Evolutionary conservation across 2,797 vertebrate species (phyloP).

Genomic region (Karalla daura): DNA sequence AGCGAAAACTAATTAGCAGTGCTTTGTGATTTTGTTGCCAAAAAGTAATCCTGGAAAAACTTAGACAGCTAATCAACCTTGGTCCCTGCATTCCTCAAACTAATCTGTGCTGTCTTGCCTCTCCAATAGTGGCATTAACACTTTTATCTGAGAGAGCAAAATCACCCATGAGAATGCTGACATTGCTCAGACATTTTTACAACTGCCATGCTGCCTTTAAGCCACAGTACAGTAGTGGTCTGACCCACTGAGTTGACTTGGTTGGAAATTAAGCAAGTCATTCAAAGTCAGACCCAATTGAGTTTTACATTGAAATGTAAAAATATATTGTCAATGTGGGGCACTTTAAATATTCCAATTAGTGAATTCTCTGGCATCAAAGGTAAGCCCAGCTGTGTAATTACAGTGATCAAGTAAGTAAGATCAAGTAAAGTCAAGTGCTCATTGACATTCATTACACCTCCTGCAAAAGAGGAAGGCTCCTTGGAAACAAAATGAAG

Average conservation of each 20-base stretch:
- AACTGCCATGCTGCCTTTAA: conserved; percentile 18
- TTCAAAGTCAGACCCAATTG: conserved; percentile 14
- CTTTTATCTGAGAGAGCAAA: conserved; percentile 35
- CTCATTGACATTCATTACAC: conserved; percentile 41
- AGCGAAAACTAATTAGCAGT: neutral
- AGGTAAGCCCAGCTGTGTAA: conserved; percentile 33
- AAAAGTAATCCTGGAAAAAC: conserved; percentile 14
- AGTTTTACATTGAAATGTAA: neutral
- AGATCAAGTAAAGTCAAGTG: conserved; percentile 37
- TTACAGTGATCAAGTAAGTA: conserved; percentile 37
- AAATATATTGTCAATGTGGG: neutral
- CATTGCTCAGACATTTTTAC: conserved; percentile 15
- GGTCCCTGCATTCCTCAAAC: conserved; percentile 13
- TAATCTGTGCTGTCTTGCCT: conserved; percentile 30
- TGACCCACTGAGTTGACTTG: neutral
- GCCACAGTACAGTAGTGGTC: conserved; percentile 30
- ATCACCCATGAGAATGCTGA: conserved; percentile 12
- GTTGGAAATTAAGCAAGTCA: conserved; percentile 23
- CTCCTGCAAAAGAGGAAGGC: conserved; percentile 6
- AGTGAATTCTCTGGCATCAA: conserved; percentile 18
- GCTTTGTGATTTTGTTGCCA: neutral
- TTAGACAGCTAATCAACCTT: conserved; percentile 11
- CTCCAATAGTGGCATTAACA: conserved; percentile 27
- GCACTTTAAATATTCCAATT: conserved; percentile 17
- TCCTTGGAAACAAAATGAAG: conserved; percentile 5